Base-by-base conservation (phyloP, 2,888 invertebrate genomes). In the Agriotes lineatus region DNA sequence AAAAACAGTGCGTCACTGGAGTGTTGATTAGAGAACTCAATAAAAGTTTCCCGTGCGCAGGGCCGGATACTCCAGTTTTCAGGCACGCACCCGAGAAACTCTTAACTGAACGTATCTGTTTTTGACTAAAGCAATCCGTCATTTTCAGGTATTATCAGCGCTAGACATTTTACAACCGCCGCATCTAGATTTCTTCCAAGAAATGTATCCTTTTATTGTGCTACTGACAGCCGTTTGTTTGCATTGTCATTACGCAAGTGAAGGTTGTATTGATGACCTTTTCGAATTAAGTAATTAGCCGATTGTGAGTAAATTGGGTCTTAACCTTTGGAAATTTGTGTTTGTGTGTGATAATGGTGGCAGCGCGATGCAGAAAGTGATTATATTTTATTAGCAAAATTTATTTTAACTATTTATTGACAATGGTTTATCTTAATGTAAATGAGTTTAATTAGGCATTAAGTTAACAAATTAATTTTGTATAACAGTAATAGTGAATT, bases 161-260 rank as follows among this genome's bases (percentile, higher is more conserved):
- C 88, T 96, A 87, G 99, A 99, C 88, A 98, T 99, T 85, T 90
- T 99, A 80, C 98, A 99, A 87, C 99, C 99, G 81, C 96, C 98
- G 79, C 96, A 96, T 88, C 91, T 97, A 87, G 97, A 98, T 88
- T 98, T 97, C 90, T 99, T 99, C 90, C 97, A 98, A 89, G 99
- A 99, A 94, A 97, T 99, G 97, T 99, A 96, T 94, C 94, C 94
- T 95, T 94, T 93, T 86, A n/a, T n/a, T n/a, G n/a, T 44, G 6
- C 16, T 44, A 6, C 4, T 20, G 45, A 1, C 10, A 20, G 19
- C 5, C 20, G 45, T 20, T 45, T 19, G 10, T 20, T 20, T 42
- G 18, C 39, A 42, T 18, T 42, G 7, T 1, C n/a, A 20, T 44
- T 18, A 44, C 10, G 44, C 10, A 44, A 42, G 12, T 16, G 12